Base-by-base conservation (phyloP, 2,797 vertebrate species). In the Chloroceryle amazona region DNA sequence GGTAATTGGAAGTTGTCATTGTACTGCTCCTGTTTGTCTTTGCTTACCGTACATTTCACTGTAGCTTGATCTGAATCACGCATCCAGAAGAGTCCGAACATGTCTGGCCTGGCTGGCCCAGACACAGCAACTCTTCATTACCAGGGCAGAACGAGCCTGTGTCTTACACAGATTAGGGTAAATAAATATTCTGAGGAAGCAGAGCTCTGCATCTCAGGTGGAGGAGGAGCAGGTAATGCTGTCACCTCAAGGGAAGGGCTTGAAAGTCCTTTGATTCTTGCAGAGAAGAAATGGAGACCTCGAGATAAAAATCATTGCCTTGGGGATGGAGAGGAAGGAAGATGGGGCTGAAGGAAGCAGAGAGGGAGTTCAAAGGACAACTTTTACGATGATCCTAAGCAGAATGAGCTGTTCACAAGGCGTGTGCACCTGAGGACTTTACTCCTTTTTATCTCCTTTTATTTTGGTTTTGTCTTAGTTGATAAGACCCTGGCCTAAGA, bases 301-400 rank as follows among this genome's bases (percentile, higher is more conserved):
- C 25, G 37, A 93, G 96, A 97, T 97, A 96, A 92, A 92, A 92
- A 97, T 96, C 97, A 80, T 76, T 84, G 94, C 92, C 95, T 93
- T 86, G 79, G 84, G 95, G 60, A 76, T 76, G 55, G 72, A 73
- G 66, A 93, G 79, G 78, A 87, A 83, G 57, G 54, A 88, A 90
- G 60, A 95, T 70, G 60, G 63, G 70, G n/a, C 74, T 95, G 76
- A 71, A 94, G 66, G 70, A 90, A 54, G 39, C 37, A 63, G 37
- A 81, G 49, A 79, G 28, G 6, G 65, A 90, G 84, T 96, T 96
- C 94, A 97, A 96, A 97, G 92, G 51, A 86, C 41, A 52, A 16
- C 23, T 81, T 95, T 94, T 60, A 91, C 0, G 3, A 71, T 86
- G 88, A 89, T 91, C 28, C 66, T 83, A 70, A 81, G 79, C 66